Conservation (phyloP, 2,797 vertebrate genomes). For the Malacoraja senta region DNA sequence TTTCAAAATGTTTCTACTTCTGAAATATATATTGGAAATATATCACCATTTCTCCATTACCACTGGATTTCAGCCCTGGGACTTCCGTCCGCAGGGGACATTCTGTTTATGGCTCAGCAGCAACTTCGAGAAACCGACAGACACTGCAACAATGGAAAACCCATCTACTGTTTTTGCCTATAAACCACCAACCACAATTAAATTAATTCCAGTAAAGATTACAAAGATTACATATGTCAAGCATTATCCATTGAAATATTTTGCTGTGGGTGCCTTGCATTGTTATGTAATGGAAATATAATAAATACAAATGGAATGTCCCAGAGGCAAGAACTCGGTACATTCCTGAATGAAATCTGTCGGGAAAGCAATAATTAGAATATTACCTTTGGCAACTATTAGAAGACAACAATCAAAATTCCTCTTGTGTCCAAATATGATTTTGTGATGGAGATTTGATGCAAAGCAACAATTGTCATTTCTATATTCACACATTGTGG, state of each 20-base stretch:
- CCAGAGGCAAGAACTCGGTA: slow-evolving; percentile 7
- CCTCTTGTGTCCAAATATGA: background rate
- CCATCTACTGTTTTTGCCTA: too few species aligned
- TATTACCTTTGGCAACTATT: background rate
- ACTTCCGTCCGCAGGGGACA: too few species aligned
- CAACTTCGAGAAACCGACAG: too few species aligned
- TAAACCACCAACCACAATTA: background rate
- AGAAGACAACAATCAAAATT: background rate
- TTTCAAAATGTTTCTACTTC: too few species aligned
- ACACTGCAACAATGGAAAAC: background rate
- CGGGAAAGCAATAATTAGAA: background rate
- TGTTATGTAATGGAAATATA: background rate
- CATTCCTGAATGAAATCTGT: background rate
- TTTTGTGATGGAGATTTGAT: background rate
- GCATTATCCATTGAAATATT: slow-evolving; percentile 16
- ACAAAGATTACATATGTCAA: background rate
- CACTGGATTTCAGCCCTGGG: too few species aligned
- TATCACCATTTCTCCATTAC: too few species aligned
- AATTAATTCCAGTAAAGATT: slow-evolving; percentile 25
- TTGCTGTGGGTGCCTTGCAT: background rate
- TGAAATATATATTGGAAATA: too few species aligned
- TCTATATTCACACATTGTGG: too few species aligned
- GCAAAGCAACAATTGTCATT: background rate
- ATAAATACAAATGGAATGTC: background rate
- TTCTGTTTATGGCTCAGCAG: too few species aligned